phyloP scores from a whole-genome alignment of 2,113 vertebrate species.

The Shinisaurus crocodilurus region DNA sequence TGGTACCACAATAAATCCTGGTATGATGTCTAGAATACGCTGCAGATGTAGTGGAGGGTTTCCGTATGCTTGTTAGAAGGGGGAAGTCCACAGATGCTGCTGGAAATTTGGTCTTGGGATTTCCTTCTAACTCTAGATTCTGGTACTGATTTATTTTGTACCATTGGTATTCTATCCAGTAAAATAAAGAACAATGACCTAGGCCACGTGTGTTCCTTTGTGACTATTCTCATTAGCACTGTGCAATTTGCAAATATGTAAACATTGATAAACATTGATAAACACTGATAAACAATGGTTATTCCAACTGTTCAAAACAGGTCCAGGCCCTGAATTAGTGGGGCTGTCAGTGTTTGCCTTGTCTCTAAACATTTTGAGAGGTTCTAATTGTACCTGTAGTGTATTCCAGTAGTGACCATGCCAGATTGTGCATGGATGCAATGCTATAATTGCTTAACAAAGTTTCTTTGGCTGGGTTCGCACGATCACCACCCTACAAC shows the following conservation, averaged over 20 bases:
- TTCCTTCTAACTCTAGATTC: not conserved
- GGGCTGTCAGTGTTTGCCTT: not conserved
- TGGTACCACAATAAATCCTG: not conserved
- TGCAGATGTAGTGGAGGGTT: not conserved
- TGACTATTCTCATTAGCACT: not conserved
- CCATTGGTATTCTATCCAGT: not conserved
- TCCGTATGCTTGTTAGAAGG: not conserved
- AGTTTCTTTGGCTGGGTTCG: too few species aligned
- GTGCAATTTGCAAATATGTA: not conserved
- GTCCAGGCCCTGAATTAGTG: not conserved
- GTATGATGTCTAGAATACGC: not conserved
- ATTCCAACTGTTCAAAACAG: not conserved
- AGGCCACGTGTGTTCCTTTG: not conserved
- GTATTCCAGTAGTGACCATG: not conserved
- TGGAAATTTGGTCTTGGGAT: not conserved
- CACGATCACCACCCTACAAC: too few species aligned
- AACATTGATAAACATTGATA: not conserved
- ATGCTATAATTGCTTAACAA: not conserved
- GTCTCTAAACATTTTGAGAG: not conserved
- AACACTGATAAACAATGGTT: not conserved
- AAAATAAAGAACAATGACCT: not conserved
- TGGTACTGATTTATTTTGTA: not conserved
- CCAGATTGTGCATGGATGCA: not conserved
- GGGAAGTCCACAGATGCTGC: not conserved
- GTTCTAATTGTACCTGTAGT: too few species aligned